Base-by-base conservation (phyloP, 2,888 invertebrate species). In the Tortricodes alternella region DNA sequence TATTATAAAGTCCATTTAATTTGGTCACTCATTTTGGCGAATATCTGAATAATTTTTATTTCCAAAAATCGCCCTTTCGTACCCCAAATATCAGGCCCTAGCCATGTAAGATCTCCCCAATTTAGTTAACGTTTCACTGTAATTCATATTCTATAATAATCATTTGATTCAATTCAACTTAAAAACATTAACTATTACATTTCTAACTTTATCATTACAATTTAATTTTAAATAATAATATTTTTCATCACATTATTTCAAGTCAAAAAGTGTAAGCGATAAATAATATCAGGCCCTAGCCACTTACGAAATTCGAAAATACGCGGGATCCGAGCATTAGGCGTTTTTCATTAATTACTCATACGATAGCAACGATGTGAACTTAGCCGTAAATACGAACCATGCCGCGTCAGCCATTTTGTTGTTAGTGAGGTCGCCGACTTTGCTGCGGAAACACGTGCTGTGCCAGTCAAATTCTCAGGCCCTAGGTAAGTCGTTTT, bases 341-440 rank as follows among this genome's bases (percentile, higher is more conserved):
- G n/a, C 63, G 63, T 46, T 65, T 63, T 1, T 44, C 27, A 41
- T 49, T 43, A 56, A 43, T 49, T 23, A 49, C 37, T 37, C 43
- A 5, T 32, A 32, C 13, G 11, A 44, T 43, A 46, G 56, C 49
- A 43, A 24, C 44, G 19, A 27, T 49, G 37, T 49, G 43, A 56
- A 37, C 37, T 49, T 48, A 55, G 48, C 32, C 11, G 49, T 16
- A 56, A 44, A 49, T 44, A 37, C 32, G 32, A 32, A 9, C 32
- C 1, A 11, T n/a, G 13, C 32, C 11, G 34, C 46, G 48, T 27
- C 39, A 39, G 38, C 39, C 39, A 39, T 51, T 15, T 51, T 46
- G 38, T 23, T 46, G 16, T 51, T 51, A 57, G 41, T 51, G 46
- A 34, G 34, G 24, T 50, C 38, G 51, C 46, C 39, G 39, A 46